phyloP scores from a whole-genome alignment of 1,140 invertebrate species.

The Euwallacea similis region DNA sequence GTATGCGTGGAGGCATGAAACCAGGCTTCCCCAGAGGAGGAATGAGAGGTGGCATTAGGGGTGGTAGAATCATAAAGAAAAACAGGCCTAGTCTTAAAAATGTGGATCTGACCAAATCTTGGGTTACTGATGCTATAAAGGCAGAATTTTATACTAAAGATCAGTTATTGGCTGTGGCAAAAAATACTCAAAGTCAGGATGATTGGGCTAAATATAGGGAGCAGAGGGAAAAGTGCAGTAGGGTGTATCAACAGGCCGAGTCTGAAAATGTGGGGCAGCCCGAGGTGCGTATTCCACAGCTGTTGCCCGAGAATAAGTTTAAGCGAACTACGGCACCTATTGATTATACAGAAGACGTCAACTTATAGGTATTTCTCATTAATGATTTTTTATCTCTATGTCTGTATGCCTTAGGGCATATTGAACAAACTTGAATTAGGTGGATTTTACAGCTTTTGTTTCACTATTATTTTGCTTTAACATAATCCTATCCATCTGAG shows the following conservation, averaged over 20 bases:
- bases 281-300: conserved; percentile 54
- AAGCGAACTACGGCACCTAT: conserved; percentile 51
- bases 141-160: conserved; percentile 51
- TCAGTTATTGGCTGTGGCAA: conserved; percentile 48
- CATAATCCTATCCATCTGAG: conserved; percentile 15
- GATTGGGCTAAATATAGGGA: conserved; percentile 52
- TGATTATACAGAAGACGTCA: conserved; percentile 53
- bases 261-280: conserved; percentile 53
- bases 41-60: conserved; percentile 38
- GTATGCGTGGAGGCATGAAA: conserved; percentile 23
- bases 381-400: conserved; percentile 21
- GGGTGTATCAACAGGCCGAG: conserved; percentile 50
- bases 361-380: conserved; percentile 52
- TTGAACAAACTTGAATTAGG: neutral
- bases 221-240: conserved; percentile 51
- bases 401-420: conserved; percentile 16
- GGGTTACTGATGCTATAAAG: conserved; percentile 51
- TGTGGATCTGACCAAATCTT: conserved; percentile 50
- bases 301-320: conserved; percentile 51
- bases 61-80: conserved; percentile 48
- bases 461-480: conserved; percentile 23
- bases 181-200: conserved; percentile 46
- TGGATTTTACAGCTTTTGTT: conserved; percentile 14
- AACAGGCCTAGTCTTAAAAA: conserved; percentile 43
- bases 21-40: conserved; percentile 32